phyloP scores from a whole-genome alignment of 2,888 invertebrate genomes.

The Phorcus lineatus region DNA sequence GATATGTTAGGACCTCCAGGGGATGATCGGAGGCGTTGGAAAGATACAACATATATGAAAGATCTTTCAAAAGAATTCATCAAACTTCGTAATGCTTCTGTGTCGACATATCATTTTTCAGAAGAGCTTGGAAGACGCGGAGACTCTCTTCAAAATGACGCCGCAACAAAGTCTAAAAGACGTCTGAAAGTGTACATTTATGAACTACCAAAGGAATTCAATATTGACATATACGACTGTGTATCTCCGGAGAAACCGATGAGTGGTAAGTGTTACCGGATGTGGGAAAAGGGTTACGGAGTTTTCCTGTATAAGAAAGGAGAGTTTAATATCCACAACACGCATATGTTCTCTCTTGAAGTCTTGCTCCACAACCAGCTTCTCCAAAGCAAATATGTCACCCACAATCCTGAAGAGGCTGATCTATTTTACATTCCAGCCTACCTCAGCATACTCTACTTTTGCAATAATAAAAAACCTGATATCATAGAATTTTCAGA shows the following conservation, averaged over 20 bases:
- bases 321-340: conserved; percentile 39
- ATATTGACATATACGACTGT: conserved; percentile 18
- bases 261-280: background rate
- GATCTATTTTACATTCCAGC: conserved; percentile 59
- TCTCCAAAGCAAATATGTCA: conserved; percentile 51
- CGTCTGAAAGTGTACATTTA: conserved; percentile 30
- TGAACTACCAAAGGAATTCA: conserved; percentile 28
- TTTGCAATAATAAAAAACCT: too few relatives aligned
- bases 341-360: conserved; percentile 59
- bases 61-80: too few relatives aligned
- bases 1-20: too few relatives aligned
- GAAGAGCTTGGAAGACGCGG: too few relatives aligned
- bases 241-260: background rate
- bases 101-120: too few relatives aligned
- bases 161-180: background rate
- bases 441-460: conserved; percentile 40
- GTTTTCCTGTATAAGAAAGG: conserved; percentile 8
- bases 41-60: too few relatives aligned
- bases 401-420: conserved; percentile 47
- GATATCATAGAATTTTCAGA: conserved; percentile 34
- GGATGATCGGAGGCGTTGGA: too few relatives aligned
- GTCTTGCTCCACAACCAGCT: conserved; percentile 57
- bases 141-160: too few relatives aligned
- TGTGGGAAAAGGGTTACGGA: conserved; percentile 26
- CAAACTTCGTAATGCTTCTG: too few relatives aligned